Evolutionary conservation across 2,888 invertebrate species (phyloP), one percentile per base, ranked within the genome.

Genomic region (Sicus ferrugineus): DNA sequence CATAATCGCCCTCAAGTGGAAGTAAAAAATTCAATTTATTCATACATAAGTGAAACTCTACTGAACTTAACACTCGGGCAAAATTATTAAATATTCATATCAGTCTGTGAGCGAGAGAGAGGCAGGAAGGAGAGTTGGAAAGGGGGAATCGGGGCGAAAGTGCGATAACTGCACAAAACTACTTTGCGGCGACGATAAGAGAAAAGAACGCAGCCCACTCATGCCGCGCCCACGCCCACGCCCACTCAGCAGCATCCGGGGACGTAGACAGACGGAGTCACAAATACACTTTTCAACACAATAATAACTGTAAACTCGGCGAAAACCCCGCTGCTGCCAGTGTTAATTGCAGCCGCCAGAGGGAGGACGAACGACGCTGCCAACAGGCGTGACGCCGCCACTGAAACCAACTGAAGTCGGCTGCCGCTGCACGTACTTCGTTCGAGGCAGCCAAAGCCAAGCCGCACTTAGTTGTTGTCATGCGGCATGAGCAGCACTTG

Each of bases 291-390:
- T 65, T 65, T 65, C 34, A 65, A 54, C 65, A 65, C 34, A 54
- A 65, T 54, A 54, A 65, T 65, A 65, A 65, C 65, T 65, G 52
- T 65, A 67, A 67, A 46, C 59, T 58, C 46, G 46, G 50, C 23
- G 48, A 59, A 67, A 67, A 67, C 21, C 48, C 19, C 50, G 7
- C 46, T 11, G 23, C 23, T n/a, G 56, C 56, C 30, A 67, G 56
- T 67, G 66, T 56, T 67, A 67, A 66, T 66, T 66, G 65, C 54
- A 54, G 31, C 48, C 48, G 21, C 34, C 21, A 59, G 21, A 19
- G 26, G 5, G 26, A 54, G 26, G n/a, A n/a, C 31, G 6, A 19
- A 21, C 59, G 23, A 31, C n/a, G n/a, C 1, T 26, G 26, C 3
- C n/a, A n/a, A n/a, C n/a, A n/a, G n/a, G 52, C 21, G 26, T 52